Conservation (phyloP, 2,888 invertebrate species). For the Thymelicus lineola region DNA sequence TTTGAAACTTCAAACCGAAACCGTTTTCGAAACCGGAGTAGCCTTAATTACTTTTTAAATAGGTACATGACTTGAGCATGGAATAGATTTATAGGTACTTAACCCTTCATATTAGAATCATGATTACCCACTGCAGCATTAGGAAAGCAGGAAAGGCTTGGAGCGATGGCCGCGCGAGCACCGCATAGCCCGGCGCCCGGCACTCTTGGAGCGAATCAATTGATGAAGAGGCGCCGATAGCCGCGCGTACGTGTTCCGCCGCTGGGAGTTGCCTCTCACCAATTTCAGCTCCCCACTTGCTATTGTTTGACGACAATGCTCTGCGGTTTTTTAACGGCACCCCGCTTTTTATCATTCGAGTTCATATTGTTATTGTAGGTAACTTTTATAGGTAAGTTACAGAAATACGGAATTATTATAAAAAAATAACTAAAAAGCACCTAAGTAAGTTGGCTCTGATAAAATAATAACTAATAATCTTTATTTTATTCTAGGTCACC, state of each 20-base stretch:
- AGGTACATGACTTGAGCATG: too few species aligned
- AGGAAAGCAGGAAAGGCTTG: conserved; percentile 40
- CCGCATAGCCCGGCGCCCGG: conserved; percentile 12
- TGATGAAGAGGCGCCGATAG: conserved; percentile 78
- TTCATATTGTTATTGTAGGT: background rate
- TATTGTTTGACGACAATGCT: conserved; percentile 50
- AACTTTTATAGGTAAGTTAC: background rate
- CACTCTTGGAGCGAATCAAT: conserved; percentile 66
- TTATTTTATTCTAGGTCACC: too few species aligned
- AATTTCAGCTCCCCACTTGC: conserved; percentile 45
- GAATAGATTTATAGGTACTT: background rate
- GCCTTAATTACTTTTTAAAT: too few species aligned
- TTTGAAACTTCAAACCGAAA: too few species aligned
- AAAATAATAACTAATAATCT: too few species aligned
- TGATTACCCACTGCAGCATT: background rate
- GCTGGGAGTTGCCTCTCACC: conserved; percentile 61
- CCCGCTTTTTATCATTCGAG: conserved; percentile 18
- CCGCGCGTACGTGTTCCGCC: conserved; percentile 72
- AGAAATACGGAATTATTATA: too few species aligned
- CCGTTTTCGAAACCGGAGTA: too few species aligned
- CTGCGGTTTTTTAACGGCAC: conserved; percentile 26
- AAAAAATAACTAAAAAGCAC: too few species aligned
- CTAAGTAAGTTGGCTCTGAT: too few species aligned
- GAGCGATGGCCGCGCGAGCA: conserved; percentile 58
- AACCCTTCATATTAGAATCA: background rate